phyloP scores from a whole-genome alignment of 2,888 invertebrate species.

The Acleris literana region DNA sequence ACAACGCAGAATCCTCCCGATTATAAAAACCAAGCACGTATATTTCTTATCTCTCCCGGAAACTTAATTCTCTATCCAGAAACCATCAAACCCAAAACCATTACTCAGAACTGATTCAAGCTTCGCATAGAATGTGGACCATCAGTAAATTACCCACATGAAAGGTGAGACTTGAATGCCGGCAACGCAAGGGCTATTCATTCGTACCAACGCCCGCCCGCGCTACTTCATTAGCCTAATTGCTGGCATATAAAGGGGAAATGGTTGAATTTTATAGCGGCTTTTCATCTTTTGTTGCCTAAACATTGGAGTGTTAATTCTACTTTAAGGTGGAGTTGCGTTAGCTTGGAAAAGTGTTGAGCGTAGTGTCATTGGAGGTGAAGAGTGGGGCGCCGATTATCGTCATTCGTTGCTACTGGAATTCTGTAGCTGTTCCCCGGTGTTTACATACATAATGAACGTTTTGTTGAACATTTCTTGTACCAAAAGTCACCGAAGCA shows the following conservation, averaged over 20 bases:
- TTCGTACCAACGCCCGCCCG: conserved; percentile 60
- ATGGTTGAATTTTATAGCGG: conserved; percentile 76
- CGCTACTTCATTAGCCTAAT: conserved; percentile 81
- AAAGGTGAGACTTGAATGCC: conserved; percentile 76
- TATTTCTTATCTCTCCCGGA: conserved; percentile 25
- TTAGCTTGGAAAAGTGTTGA: conserved; percentile 22
- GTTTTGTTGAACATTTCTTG: too few relatives aligned
- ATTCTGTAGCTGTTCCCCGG: neutral
- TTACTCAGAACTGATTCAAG: conserved; percentile 56
- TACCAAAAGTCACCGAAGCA: too few relatives aligned
- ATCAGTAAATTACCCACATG: conserved; percentile 80
- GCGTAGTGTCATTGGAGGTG: conserved; percentile 11
- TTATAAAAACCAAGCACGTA: conserved; percentile 27
- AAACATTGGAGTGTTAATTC: conserved; percentile 53
- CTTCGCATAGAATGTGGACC: conserved; percentile 63
- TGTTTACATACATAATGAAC: neutral
- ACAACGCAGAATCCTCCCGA: conserved; percentile 3
- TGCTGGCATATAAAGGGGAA: conserved; percentile 75
- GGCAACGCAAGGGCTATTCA: conserved; percentile 74
- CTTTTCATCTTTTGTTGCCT: conserved; percentile 73
- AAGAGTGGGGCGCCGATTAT: conserved; percentile 16
- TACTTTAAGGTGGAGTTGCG: conserved; percentile 26
- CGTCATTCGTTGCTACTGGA: neutral
- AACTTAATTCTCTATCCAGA: conserved; percentile 25
- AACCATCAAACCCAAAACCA: conserved; percentile 37